phyloP scores from a whole-genome alignment of 2,797 vertebrate genomes.

The Adrianichthys oophorus region DNA sequence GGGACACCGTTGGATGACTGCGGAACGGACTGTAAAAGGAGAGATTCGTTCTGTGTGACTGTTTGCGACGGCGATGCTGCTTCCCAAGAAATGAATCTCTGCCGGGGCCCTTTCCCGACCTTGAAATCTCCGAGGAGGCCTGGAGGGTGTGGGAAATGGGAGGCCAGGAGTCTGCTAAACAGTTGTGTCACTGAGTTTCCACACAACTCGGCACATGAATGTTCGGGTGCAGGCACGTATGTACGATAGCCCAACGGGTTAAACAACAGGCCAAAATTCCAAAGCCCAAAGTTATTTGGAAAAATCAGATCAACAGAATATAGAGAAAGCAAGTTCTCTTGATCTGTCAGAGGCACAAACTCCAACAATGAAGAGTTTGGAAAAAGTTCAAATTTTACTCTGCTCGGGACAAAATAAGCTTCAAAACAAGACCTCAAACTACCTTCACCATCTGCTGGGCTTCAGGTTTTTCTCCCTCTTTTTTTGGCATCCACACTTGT shows the following conservation, averaged over 20 bases:
- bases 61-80: constrained; percentile 33
- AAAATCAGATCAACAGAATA: constrained; percentile 32
- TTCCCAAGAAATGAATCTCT: constrained; percentile 71
- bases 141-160: constrained; percentile 74
- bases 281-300: constrained; percentile 56
- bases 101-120: constrained; percentile 71
- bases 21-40: constrained; percentile 46
- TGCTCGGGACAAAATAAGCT: constrained; percentile 57
- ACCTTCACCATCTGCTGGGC: constrained; percentile 43
- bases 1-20: background rate
- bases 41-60: constrained; percentile 24
- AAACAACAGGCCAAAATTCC: constrained; percentile 45
- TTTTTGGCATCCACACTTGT: constrained; percentile 48
- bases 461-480: constrained; percentile 27
- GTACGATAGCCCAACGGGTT: constrained; percentile 41
- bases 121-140: constrained; percentile 72
- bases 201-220: constrained; percentile 46
- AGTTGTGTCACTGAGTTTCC: constrained; percentile 75
- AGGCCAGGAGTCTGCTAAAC: constrained; percentile 69
- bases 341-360: constrained; percentile 45
- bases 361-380: constrained; percentile 45
- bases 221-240: constrained; percentile 39
- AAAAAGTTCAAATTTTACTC: constrained; percentile 57
- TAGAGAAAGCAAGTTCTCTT: constrained; percentile 3
- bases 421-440: constrained; percentile 50